Conservation (phyloP, 1,140 invertebrate genomes). For the Hermatobates lingyangjiaoensis region DNA sequence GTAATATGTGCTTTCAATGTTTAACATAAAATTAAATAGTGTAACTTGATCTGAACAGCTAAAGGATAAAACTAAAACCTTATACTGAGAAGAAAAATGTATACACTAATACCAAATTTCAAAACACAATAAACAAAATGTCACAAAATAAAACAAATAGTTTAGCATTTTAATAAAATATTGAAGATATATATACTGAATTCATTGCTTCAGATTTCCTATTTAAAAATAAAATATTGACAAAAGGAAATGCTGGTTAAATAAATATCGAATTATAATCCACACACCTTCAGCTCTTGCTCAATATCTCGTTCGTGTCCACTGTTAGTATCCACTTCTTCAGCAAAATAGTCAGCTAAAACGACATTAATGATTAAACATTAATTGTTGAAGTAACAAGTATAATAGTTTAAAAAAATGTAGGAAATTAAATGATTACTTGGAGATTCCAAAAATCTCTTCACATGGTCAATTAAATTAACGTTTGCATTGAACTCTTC, state of each 20-base stretch:
- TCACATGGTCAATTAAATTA: slow-evolving; percentile 3
- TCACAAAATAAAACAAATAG: no score
- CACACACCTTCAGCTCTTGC: not conserved
- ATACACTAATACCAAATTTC: no score
- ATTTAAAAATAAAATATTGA: no score
- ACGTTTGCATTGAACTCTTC: slow-evolving; percentile 10
- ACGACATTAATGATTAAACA: not conserved
- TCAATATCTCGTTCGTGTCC: not conserved
- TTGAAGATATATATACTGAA: no score
- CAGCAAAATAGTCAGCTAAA: not conserved
- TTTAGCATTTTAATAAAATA: no score
- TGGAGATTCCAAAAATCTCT: slow-evolving; percentile 4
- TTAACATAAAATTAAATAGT: no score
- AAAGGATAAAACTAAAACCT: no score
- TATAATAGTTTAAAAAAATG: not conserved
- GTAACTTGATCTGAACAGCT: no score
- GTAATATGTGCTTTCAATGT: no score
- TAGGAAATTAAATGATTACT: slow-evolving; percentile 2
- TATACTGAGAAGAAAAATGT: no score
- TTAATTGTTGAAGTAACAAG: not conserved
- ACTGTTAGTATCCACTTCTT: not conserved
- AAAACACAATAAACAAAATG: no score
- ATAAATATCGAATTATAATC: not conserved
- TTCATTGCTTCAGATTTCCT: no score
- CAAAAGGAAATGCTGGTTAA: not conserved